phyloP scores from a whole-genome alignment of 2,797 vertebrate genomes.

The Malacoraja senta region DNA sequence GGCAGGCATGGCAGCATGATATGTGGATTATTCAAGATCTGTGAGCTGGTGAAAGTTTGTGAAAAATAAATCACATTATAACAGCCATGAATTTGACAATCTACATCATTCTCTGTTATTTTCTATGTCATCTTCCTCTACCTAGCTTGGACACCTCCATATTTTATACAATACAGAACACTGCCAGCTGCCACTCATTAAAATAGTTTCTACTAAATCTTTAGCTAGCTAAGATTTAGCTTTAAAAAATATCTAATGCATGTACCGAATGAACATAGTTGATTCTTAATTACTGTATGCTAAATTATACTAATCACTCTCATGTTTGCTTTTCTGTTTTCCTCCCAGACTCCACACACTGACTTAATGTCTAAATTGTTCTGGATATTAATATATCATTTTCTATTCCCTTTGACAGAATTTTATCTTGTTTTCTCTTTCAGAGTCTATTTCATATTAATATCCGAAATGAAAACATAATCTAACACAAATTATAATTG shows the following conservation, averaged over 20 bases:
- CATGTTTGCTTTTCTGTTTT: not conserved
- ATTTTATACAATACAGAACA: not conserved
- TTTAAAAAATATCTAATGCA: not conserved
- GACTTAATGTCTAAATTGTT: slow-evolving; percentile 32
- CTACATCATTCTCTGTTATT: not conserved
- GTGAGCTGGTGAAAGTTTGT: not conserved
- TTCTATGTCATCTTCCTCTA: not conserved
- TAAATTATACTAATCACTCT: not conserved
- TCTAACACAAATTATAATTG: not conserved
- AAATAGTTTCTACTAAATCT: not conserved
- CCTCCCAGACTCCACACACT: slow-evolving; percentile 8
- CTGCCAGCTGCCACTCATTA: not conserved
- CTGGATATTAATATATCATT: slow-evolving; percentile 34
- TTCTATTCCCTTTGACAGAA: not conserved
- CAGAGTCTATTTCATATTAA: slow-evolving; percentile 33
- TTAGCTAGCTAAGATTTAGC: not conserved
- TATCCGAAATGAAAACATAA: slow-evolving; percentile 9
- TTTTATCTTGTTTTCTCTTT: slow-evolving; percentile 30
- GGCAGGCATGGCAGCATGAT: not conserved
- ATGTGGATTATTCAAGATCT: not conserved
- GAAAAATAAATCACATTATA: not conserved
- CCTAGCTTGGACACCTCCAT: not conserved
- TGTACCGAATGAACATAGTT: not conserved
- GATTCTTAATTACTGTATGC: not conserved
- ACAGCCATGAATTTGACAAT: not conserved